phyloP scores from a whole-genome alignment of 2,888 invertebrate genomes.

The Alviniconcha strummeri region DNA sequence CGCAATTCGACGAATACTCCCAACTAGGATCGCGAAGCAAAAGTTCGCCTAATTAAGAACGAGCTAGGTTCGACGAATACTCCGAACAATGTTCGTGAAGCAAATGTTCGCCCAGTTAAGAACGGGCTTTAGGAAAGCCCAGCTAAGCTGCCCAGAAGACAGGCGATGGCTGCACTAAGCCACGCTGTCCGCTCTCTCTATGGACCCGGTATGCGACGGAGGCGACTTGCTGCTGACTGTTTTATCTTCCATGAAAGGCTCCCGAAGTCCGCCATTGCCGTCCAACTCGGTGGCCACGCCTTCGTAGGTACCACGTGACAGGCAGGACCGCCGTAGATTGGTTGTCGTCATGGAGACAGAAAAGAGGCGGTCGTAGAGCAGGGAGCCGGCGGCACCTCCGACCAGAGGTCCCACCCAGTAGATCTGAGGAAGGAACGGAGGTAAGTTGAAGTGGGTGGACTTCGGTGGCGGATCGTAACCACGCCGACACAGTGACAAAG shows the following conservation, averaged over 20 bases:
- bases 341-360: conserved; percentile 37
- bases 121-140: no score
- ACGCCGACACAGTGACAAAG: no score
- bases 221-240: not conserved
- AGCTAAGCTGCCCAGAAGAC: no score
- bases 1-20: no score
- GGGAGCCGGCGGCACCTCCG: conserved; percentile 48
- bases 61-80: no score
- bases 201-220: not conserved
- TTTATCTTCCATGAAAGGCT: not conserved
- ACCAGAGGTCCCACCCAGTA: conserved; percentile 57
- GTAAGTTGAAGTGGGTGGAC: not conserved
- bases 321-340: conserved; percentile 3
- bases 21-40: no score
- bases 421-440: conserved; percentile 40
- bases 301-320: conserved; percentile 13
- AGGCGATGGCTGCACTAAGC: no score
- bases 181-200: not conserved
- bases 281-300: conserved; percentile 2
- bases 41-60: no score
- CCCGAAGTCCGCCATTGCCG: not conserved
- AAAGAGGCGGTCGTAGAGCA: conserved; percentile 52
- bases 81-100: no score
- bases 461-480: no score
- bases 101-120: no score